Percentiles rank a stretch among this genome's conserved stretches.
Conservation (phyloP, 1,140 invertebrate genomes). For the fruit fly (Drosophila melanogaster) region DNA sequence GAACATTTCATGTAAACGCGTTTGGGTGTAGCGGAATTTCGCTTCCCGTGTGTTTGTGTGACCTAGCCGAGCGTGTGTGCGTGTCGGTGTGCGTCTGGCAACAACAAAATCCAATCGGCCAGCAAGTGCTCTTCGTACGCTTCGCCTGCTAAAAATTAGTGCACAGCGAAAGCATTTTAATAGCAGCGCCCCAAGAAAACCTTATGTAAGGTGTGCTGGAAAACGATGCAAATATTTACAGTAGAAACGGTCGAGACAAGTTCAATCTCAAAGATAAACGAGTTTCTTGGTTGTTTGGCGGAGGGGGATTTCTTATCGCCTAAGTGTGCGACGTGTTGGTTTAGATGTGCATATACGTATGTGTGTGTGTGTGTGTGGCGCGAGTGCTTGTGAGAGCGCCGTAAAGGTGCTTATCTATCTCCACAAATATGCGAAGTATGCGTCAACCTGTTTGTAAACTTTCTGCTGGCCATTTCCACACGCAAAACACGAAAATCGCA, state of each 20-base stretch:
- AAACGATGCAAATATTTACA: conserved; percentile 35
- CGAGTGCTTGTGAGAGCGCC: conserved; percentile 19
- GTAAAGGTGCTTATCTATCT: conserved; percentile 71
- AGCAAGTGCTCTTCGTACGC: conserved; percentile 52
- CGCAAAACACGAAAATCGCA: conserved; percentile 28
- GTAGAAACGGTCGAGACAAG: conserved; percentile 27
- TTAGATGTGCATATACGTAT: conserved; percentile 19
- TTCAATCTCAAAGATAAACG: conserved; percentile 62
- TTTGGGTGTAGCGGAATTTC: conserved; percentile 70
- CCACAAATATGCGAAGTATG: conserved; percentile 79
- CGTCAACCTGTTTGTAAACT: conserved; percentile 81
- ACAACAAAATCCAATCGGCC: conserved; percentile 49
- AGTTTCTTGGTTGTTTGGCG: conserved; percentile 24
- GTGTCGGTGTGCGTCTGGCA: conserved; percentile 33
- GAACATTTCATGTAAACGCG: conserved; percentile 62
- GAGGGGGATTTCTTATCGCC: conserved; percentile 36
- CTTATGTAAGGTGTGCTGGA: conserved; percentile 60
- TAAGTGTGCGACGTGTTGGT: conserved; percentile 33
- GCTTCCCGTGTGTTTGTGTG: conserved; percentile 12
- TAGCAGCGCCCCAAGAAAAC: conserved; percentile 6
- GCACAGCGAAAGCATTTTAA: conserved; percentile 47
- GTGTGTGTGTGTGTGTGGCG: neutral
- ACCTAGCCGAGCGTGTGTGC: conserved; percentile 7
- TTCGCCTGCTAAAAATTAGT: conserved; percentile 53
- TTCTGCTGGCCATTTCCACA: conserved; percentile 76